These are phyloP conservation scores for Accipiter cooperii DNA, from an alignment of 2,113 vertebrate species.

Conservation along the genomic window DNA sequence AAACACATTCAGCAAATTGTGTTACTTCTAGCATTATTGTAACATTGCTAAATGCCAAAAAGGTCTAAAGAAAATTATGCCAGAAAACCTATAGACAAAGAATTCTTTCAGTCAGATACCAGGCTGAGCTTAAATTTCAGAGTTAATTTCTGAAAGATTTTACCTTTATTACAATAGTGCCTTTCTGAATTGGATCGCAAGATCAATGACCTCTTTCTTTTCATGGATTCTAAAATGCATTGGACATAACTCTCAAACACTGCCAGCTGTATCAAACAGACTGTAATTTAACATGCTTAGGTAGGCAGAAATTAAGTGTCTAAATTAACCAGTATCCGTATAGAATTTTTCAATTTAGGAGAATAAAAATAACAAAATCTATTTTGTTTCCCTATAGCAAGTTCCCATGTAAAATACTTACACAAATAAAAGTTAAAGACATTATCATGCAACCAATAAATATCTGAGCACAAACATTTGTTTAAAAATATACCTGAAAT, in stretches of 20 bases:
- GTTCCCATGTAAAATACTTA: neutral
- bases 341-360: neutral
- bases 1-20: neutral
- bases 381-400: neutral
- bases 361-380: neutral
- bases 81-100: neutral
- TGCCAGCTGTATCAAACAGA: neutral
- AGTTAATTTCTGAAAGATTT: neutral
- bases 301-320: neutral
- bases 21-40: neutral
- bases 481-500: neutral
- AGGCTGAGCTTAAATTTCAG: neutral
- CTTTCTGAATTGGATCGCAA: neutral
- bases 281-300: neutral
- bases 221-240: neutral
- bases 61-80: neutral
- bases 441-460: neutral
- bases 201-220: neutral
- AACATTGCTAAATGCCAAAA: neutral
- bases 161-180: neutral
- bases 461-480: neutral
- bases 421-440: neutral
- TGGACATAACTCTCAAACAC: neutral
- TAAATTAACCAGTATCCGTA: neutral
- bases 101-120: neutral